Percentiles rank a stretch among this genome's conserved stretches.
These are phyloP conservation scores for Carcinoscorpius rotundicauda DNA, from an alignment of 1,140 invertebrate genomes.

Conservation along the genomic window DNA sequence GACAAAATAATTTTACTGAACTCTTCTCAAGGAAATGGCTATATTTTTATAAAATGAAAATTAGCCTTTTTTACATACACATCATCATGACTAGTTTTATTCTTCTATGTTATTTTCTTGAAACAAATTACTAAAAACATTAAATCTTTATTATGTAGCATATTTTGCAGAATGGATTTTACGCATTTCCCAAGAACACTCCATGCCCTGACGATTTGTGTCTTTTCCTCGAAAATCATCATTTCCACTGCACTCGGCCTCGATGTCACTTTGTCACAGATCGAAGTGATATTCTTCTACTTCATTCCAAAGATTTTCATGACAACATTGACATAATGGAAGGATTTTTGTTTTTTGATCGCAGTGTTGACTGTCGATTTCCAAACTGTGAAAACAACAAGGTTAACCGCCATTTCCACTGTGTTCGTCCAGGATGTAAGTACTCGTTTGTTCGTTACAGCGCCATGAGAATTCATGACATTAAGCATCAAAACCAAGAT, in stretches of 20 bases:
- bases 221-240: slow-evolving; percentile 44
- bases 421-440: slow-evolving; percentile 54
- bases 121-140: too few relatives aligned
- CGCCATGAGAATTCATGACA: slow-evolving; percentile 59
- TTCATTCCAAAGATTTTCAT: slow-evolving; percentile 69
- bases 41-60: too few relatives aligned
- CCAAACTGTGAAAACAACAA: slow-evolving; percentile 54
- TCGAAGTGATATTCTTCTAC: slow-evolving; percentile 48
- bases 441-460: slow-evolving; percentile 61
- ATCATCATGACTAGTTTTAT: too few relatives aligned
- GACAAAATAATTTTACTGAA: too few relatives aligned
- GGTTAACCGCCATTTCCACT: slow-evolving; percentile 62
- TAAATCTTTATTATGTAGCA: slow-evolving; percentile 6
- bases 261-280: slow-evolving; percentile 60
- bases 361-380: slow-evolving; percentile 58
- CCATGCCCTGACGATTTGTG: slow-evolving; percentile 52
- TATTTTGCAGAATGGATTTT: slow-evolving; percentile 39
- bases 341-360: slow-evolving; percentile 67
- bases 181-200: slow-evolving; percentile 42
- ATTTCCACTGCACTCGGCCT: slow-evolving; percentile 58
- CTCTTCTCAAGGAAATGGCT: too few relatives aligned
- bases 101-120: too few relatives aligned
- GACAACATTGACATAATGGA: slow-evolving; percentile 69
- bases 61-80: too few relatives aligned
- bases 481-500: slow-evolving; percentile 32